These are phyloP conservation scores for Climacteris rufus DNA, from an alignment of 2,113 vertebrate genomes.

Conservation along the genomic window DNA sequence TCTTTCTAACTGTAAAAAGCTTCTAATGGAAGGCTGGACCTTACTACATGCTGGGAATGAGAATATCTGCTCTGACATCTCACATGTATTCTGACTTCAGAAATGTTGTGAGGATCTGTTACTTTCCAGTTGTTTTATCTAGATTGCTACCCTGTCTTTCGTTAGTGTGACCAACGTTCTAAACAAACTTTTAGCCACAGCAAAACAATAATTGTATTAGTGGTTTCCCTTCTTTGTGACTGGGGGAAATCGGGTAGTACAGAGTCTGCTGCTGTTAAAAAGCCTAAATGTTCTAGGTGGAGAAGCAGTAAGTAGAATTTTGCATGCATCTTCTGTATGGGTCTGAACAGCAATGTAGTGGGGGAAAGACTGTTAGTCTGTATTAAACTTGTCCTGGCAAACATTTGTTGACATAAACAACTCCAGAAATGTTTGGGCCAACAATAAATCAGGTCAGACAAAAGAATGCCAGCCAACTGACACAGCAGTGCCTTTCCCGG, in stretches of 20 bases:
- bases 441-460: constrained; percentile 9
- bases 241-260: neutral
- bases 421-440: constrained; percentile 10
- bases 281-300: neutral
- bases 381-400: neutral
- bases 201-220: neutral
- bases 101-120: neutral
- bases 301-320: neutral
- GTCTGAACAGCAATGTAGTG: neutral
- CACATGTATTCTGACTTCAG: neutral
- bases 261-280: neutral
- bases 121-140: neutral
- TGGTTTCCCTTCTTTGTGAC: neutral
- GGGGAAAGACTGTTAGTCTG: neutral
- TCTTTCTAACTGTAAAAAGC: neutral
- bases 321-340: fast-evolving
- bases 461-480: constrained; percentile 39
- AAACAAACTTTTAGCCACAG: neutral
- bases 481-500: constrained; percentile 28
- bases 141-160: neutral
- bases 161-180: neutral
- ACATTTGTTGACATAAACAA: neutral
- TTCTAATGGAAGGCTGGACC: neutral
- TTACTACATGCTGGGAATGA: neutral
- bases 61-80: neutral